Conservation (phyloP, 2,797 vertebrate species). For the Tachyglossus aculeatus region DNA sequence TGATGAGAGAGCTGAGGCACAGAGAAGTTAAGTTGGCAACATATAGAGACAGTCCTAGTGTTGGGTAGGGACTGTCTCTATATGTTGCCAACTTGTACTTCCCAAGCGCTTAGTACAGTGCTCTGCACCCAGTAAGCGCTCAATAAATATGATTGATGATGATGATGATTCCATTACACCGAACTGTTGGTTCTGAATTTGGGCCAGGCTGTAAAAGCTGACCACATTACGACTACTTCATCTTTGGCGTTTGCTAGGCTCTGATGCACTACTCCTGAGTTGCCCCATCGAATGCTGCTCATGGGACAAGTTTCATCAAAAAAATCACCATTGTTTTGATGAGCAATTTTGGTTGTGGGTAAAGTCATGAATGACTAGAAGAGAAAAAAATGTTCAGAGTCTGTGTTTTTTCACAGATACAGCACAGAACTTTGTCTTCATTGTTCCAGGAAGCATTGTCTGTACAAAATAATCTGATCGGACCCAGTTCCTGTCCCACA, state of each 20-base stretch:
- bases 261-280: neutral
- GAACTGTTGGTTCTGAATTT: too few relatives aligned
- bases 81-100: neutral
- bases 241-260: neutral
- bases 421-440: conserved; percentile 49
- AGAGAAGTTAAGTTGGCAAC: too few relatives aligned
- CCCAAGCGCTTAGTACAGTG: neutral
- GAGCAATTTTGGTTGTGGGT: conserved; percentile 34
- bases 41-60: too few relatives aligned
- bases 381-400: conserved; percentile 24
- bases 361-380: conserved; percentile 26
- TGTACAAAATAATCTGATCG: too few relatives aligned
- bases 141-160: too few relatives aligned
- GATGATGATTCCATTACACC: too few relatives aligned
- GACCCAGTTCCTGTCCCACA: too few relatives aligned
- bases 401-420: neutral
- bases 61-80: too few relatives aligned
- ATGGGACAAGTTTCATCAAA: conserved; percentile 44
- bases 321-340: conserved; percentile 44
- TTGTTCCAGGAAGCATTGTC: conserved; percentile 52
- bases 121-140: neutral
- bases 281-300: conserved; percentile 10
- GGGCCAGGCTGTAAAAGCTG: neutral
- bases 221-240: neutral
- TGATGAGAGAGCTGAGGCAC: too few relatives aligned